Base-by-base conservation (phyloP, 2,888 invertebrate genomes). In the Aphidius colemani region DNA sequence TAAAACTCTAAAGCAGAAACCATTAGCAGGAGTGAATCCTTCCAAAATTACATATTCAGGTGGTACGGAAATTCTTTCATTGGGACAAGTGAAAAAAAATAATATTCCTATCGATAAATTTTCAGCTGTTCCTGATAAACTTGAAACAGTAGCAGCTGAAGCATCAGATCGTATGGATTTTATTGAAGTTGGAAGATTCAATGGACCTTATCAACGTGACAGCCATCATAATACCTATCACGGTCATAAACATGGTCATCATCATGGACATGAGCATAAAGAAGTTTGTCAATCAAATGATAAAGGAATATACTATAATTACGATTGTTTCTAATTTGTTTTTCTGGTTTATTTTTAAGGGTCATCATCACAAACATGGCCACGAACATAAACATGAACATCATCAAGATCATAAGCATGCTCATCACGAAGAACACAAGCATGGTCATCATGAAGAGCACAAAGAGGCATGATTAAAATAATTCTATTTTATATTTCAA, bases 311-410 rank as follows among this genome's bases (percentile, higher is more conserved):
- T n/a, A n/a, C n/a, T n/a, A n/a, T n/a, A n/a, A n/a, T n/a, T n/a
- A n/a, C n/a, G n/a, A n/a, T n/a, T n/a, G 30, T 30, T 5, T 30
- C 5, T 30, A 30, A 5, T 30, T 5, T 30, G 3, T 30, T 30
- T 30, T 3, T 30, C 1, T 30, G 3, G 3, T 30, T 5, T 30
- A 2, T 30, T 5, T 30, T 30, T 49, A 41, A 64, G 8, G 70
- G 70, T 43, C 69, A 67, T 50, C 70, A 72, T 45, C 66, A 65
- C 49, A 69, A 61, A 53, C 71, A 73, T 51, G 66, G 68, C 18
- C 71, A 72, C 45, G 50, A 73, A 2, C 78, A 78, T 55, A 69
- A 76, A 13, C 79, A 72, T 46, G 65, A 79, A n/a, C 72, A 72
- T 44, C 69, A 69, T 11, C 72, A 72, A 45, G 69, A 67, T 9